phyloP scores from a whole-genome alignment of 2,888 invertebrate species.

The Rhagonycha lutea region DNA sequence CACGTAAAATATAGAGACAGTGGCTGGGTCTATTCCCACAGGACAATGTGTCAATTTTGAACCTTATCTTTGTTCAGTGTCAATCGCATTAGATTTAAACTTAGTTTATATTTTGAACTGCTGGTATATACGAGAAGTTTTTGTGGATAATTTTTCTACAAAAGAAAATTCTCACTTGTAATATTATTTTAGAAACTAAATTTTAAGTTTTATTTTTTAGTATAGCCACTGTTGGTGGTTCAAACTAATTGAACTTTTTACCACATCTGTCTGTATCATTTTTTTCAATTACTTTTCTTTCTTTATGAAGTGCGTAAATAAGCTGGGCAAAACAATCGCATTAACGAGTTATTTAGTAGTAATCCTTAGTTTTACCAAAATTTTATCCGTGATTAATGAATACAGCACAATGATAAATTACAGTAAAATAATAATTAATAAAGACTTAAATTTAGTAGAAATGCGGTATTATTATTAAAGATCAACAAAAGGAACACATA shows the following conservation, averaged over 20 bases:
- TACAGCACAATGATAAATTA: not conserved
- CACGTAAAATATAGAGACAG: slow-evolving; percentile 23
- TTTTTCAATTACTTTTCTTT: not conserved
- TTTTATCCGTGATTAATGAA: not conserved
- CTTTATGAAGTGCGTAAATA: not conserved
- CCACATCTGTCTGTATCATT: not conserved
- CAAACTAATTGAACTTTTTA: not conserved
- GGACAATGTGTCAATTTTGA: slow-evolving; percentile 27
- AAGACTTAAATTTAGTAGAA: not conserved
- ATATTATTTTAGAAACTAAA: not conserved
- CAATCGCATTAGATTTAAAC: slow-evolving; percentile 16
- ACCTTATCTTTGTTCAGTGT: slow-evolving; percentile 20
- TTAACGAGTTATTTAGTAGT: not conserved
- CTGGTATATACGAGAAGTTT: not conserved
- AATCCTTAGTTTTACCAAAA: not conserved
- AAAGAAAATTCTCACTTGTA: not conserved
- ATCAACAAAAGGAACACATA: not conserved
- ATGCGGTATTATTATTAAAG: not conserved
- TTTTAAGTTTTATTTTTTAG: not conserved
- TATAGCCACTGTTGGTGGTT: not conserved
- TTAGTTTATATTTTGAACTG: slow-evolving; percentile 5
- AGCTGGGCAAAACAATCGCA: not conserved
- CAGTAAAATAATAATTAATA: not conserved
- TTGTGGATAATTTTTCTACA: not conserved
- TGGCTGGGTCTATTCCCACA: slow-evolving; percentile 22